Conservation (phyloP, 2,888 invertebrate genomes). For the Hydrotaea cyrtoneurina region DNA sequence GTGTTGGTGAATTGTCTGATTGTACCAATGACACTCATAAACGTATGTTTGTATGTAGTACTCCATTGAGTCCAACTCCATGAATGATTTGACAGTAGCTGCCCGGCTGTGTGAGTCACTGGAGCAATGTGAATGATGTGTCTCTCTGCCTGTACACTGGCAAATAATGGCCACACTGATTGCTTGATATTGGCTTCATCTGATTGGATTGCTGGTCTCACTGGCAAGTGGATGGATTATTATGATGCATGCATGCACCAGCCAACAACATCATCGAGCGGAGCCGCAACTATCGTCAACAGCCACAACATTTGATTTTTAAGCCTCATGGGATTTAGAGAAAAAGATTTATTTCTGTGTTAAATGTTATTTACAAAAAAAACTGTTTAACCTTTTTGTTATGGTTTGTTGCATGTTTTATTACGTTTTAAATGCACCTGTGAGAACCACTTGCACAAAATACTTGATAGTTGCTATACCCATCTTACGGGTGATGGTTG, state of each 20-base stretch:
- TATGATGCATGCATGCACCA: conserved; percentile 4
- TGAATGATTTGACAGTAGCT: conserved; percentile 12
- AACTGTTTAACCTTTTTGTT: conserved; percentile 20
- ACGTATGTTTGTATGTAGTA: background rate
- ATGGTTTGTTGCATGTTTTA: conserved; percentile 14
- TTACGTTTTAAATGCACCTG: conserved; percentile 47
- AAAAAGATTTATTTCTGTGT: conserved; percentile 45
- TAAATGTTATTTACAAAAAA: conserved; percentile 56
- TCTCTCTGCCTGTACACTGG: background rate
- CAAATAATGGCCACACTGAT: conserved; percentile 20
- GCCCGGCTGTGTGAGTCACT: background rate
- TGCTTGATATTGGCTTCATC: conserved; percentile 3
- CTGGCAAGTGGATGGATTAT: conserved; percentile 6
- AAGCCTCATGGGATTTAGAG: conserved; percentile 37
- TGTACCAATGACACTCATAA: background rate
- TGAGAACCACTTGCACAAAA: background rate
- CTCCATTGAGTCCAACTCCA: conserved; percentile 1
- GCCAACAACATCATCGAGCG: background rate
- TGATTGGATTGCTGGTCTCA: background rate
- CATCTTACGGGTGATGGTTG: background rate
- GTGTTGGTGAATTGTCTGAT: background rate
- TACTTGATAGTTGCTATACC: background rate
- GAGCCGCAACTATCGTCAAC: background rate
- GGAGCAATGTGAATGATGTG: conserved; percentile 2
- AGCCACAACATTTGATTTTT: conserved; percentile 19